Evolutionary conservation across 2,888 invertebrate species (phyloP).

Genomic region (Melitaea athalia): DNA sequence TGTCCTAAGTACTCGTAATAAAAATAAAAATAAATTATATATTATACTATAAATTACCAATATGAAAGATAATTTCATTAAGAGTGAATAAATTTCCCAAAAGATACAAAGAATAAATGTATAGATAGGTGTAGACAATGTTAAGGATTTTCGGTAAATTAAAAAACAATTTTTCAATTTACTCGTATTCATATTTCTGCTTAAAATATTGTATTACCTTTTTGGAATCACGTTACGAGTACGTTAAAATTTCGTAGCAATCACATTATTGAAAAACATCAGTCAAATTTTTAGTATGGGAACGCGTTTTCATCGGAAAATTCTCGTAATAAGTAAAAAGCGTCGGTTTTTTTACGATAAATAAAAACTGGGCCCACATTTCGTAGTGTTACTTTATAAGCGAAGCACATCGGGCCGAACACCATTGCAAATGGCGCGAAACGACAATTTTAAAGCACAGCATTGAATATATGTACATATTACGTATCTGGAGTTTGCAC

Average conservation of each 20-base stretch:
- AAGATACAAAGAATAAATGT: neutral
- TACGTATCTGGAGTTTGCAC: constrained; percentile 68
- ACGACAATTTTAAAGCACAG: constrained; percentile 79
- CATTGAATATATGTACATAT: constrained; percentile 75
- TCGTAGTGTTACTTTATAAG: constrained; percentile 73
- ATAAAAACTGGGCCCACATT: constrained; percentile 66
- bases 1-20: no score
- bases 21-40: no score
- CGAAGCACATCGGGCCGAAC: constrained; percentile 66
- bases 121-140: neutral
- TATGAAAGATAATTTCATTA: no score
- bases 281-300: constrained; percentile 40
- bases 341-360: constrained; percentile 58
- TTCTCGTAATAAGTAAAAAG: constrained; percentile 55
- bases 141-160: neutral
- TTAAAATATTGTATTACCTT: constrained; percentile 12
- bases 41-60: no score
- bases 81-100: neutral
- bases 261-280: constrained; percentile 52
- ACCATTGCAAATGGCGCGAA: constrained; percentile 75
- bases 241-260: constrained; percentile 31
- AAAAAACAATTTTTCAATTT: constrained; percentile 9
- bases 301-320: constrained; percentile 43
- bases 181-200: constrained; percentile 8
- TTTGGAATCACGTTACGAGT: constrained; percentile 6